Conservation (phyloP, 2,888 invertebrate species). For the Diloba caeruleocephala region DNA sequence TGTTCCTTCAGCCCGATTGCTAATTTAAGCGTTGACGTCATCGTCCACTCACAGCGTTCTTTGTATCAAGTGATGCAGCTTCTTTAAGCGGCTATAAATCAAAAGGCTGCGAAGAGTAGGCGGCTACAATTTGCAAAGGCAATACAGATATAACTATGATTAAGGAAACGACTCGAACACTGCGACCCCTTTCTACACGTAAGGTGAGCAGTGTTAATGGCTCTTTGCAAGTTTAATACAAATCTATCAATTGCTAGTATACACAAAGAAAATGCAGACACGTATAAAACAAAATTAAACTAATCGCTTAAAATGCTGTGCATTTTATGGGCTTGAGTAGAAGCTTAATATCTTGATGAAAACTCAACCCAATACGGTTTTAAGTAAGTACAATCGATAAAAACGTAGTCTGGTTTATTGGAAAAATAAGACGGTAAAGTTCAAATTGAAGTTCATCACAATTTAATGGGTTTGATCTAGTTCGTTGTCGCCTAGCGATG, state of each 20-base stretch:
- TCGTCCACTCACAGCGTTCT: slow-evolving; percentile 34
- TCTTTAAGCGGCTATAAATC: slow-evolving; percentile 48
- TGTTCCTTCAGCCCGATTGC: slow-evolving; percentile 36
- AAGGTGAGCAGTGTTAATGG: slow-evolving; percentile 36
- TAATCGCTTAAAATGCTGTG: no score
- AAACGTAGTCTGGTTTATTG: neutral
- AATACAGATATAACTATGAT: slow-evolving; percentile 69
- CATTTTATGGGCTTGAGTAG: no score
- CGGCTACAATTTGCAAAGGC: slow-evolving; percentile 58
- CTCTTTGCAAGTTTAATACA: slow-evolving; percentile 2
- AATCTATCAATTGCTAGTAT: neutral
- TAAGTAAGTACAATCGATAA: neutral
- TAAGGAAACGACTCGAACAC: slow-evolving; percentile 63
- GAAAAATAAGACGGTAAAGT: neutral
- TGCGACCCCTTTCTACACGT: slow-evolving; percentile 56
- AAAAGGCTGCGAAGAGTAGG: slow-evolving; percentile 52
- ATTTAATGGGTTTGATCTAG: slow-evolving; percentile 53
- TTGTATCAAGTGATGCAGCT: slow-evolving; percentile 33
- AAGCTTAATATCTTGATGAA: neutral
- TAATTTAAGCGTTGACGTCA: slow-evolving; percentile 44
- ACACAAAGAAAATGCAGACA: no score
- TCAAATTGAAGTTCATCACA: slow-evolving; percentile 14
- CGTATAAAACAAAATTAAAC: no score
- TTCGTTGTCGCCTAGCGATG: slow-evolving; percentile 77
- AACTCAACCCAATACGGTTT: neutral